These are phyloP conservation scores for Rhinoderma darwinii DNA, from an alignment of 2,113 vertebrate genomes.

Conservation along the genomic window DNA sequence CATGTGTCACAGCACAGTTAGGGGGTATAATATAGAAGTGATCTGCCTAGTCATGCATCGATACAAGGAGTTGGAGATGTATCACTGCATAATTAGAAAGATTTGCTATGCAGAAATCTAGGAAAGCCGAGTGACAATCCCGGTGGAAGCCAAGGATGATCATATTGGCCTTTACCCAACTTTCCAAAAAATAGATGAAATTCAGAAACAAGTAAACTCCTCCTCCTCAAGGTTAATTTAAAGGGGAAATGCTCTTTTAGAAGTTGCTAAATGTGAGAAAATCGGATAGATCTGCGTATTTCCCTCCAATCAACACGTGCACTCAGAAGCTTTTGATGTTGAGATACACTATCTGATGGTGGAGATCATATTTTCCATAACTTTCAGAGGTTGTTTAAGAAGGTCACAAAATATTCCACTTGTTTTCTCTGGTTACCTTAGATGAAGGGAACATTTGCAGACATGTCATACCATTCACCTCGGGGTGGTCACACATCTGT, in stretches of 20 bases:
- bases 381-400: too few relatives aligned
- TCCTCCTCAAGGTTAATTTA: too few relatives aligned
- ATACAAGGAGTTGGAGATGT: too few relatives aligned
- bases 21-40: neutral
- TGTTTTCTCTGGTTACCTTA: neutral
- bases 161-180: neutral
- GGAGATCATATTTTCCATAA: neutral
- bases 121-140: neutral
- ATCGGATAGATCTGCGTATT: neutral
- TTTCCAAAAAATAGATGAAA: neutral
- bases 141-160: neutral
- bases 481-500: neutral
- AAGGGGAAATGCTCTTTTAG: neutral
- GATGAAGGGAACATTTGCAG: neutral
- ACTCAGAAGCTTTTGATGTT: neutral
- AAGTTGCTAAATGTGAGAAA: neutral
- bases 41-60: neutral
- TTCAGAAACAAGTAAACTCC: neutral
- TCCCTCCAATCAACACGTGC: neutral
- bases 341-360: neutral
- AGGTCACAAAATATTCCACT: neutral
- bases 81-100: neutral
- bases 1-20: neutral
- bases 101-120: neutral
- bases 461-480: constrained; percentile 13